Evolutionary conservation across 2,113 vertebrate species (phyloP), one percentile per base, ranked within the genome.

Genomic region (Anguilla rostrata): DNA sequence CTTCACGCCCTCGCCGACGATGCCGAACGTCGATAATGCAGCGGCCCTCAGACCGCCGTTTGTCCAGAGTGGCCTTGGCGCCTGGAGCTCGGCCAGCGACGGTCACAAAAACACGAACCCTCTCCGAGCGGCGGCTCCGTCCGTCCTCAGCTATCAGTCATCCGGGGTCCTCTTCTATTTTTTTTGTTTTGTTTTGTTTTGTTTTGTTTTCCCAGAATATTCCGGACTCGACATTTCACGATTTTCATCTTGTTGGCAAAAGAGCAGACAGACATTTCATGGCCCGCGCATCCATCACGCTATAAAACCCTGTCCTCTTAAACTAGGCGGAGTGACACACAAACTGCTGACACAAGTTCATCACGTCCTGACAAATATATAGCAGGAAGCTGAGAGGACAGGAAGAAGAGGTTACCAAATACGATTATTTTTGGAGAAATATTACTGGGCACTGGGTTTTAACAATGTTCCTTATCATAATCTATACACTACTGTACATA

Each of bases 181-280:
- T 60, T 56, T 12, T 56, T 63, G 34, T 34, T 34, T 34, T 34
- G 34, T 34, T 34, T 34, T 34, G 34, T 34, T 34, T 34, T 34
- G 34, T 75, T 34, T 75, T 34, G 5, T 29, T 75, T 81, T 81
- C 5, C 5, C 81, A 29, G 22, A 11, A n/a, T 3, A 12, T 82
- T 49, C 22, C 53, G 41, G 26, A 26, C 46, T 82, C 9, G n/a
- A 82, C 41, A 82, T 82, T 82, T 49, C 18, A 14, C 41, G 20
- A 82, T 29, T 82, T 82, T 53, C 71, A 49, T 20, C 81, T 82
- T 41, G 22, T 82, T 82, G 40, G n/a, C 6, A 7, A 82, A 82
- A 49, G 3, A 46, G 81, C 22, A 20, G 46, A 82, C 26, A 49
- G 41, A 22, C 81, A n/a, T 49, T 15, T n/a, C 41, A 26, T 82